Conservation (phyloP, 2,797 vertebrate species). For the Sebastes steindachneri region DNA sequence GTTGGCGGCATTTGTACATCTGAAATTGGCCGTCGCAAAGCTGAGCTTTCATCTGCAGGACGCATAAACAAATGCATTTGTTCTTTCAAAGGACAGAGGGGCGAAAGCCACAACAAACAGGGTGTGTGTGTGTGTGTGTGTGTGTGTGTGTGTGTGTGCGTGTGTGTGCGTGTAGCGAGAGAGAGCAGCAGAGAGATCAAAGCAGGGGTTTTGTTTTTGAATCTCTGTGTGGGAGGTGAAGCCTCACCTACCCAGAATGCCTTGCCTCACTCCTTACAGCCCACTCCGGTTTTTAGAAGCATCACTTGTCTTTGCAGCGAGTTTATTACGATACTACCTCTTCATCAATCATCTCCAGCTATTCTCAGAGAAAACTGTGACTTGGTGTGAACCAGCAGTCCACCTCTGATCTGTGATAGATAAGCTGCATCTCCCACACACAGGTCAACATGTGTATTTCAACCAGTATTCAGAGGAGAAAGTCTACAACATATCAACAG, state of each 20-base stretch:
- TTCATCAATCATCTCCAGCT: slow-evolving; percentile 53
- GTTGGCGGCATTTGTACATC: slow-evolving; percentile 41
- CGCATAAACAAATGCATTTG: slow-evolving; percentile 74
- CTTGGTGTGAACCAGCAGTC: slow-evolving; percentile 35
- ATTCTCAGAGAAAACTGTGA: slow-evolving; percentile 48
- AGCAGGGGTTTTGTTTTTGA: slow-evolving; percentile 66
- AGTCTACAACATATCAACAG: not conserved
- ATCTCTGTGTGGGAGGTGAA: slow-evolving; percentile 75
- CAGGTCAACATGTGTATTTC: not conserved
- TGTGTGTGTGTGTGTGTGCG: not conserved
- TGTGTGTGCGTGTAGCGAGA: slow-evolving; percentile 29
- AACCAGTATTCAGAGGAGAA: not conserved
- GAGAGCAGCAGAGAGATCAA: slow-evolving; percentile 59
- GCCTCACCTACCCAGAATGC: slow-evolving; percentile 80
- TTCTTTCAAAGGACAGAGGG: slow-evolving; percentile 69
- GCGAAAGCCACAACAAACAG: slow-evolving; percentile 69
- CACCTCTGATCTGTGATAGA: slow-evolving; percentile 20
- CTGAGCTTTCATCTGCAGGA: slow-evolving; percentile 73
- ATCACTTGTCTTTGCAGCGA: slow-evolving; percentile 54
- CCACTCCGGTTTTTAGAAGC: slow-evolving; percentile 72
- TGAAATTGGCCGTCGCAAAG: slow-evolving; percentile 56
- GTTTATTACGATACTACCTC: slow-evolving; percentile 30
- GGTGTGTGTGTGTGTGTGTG: slow-evolving; percentile 1
- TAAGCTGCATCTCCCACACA: slow-evolving; percentile 34
- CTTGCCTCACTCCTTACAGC: slow-evolving; percentile 71